Conservation (phyloP, 2,888 invertebrate species). For the Andrena hattorfiana region DNA sequence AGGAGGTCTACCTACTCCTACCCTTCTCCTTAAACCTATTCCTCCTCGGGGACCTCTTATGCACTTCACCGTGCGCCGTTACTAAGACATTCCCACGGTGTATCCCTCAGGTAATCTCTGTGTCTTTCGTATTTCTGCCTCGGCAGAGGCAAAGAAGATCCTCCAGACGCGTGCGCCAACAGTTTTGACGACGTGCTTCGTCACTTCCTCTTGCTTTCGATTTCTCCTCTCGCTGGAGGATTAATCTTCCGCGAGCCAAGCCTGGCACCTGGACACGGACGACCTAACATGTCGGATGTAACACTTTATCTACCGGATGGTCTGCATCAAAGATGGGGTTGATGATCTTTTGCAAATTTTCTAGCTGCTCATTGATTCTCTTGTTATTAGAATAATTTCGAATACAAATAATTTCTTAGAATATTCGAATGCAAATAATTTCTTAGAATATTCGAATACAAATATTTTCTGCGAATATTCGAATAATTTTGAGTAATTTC, state of each 20-base stretch:
- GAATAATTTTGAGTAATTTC: too few relatives aligned
- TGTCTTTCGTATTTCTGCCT: slow-evolving; percentile 48
- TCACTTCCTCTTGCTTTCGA: background rate
- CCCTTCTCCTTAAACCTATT: slow-evolving; percentile 60
- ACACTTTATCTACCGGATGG: too few relatives aligned
- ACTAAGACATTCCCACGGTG: slow-evolving; percentile 69
- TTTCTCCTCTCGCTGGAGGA: background rate
- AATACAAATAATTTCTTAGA: too few relatives aligned
- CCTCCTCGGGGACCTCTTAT: slow-evolving; percentile 69
- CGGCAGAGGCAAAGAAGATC: background rate
- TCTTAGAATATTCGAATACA: too few relatives aligned
- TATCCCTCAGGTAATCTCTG: slow-evolving; percentile 53
- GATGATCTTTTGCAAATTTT: too few relatives aligned
- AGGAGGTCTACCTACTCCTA: slow-evolving; percentile 50
- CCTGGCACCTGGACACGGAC: too few relatives aligned
- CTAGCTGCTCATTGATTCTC: too few relatives aligned
- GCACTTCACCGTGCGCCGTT: slow-evolving; percentile 61
- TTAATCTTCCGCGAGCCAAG: background rate
- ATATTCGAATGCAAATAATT: too few relatives aligned
- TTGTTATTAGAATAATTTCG: too few relatives aligned
- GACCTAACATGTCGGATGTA: too few relatives aligned
- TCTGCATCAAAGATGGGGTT: background rate
- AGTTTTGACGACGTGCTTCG: background rate
- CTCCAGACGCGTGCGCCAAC: slow-evolving; percentile 17
- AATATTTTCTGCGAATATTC: too few relatives aligned